Evolutionary conservation across 2,797 vertebrate species (phyloP), one percentile per base, ranked within the genome.

Genomic region (Pseudocheirus occidentalis): DNA sequence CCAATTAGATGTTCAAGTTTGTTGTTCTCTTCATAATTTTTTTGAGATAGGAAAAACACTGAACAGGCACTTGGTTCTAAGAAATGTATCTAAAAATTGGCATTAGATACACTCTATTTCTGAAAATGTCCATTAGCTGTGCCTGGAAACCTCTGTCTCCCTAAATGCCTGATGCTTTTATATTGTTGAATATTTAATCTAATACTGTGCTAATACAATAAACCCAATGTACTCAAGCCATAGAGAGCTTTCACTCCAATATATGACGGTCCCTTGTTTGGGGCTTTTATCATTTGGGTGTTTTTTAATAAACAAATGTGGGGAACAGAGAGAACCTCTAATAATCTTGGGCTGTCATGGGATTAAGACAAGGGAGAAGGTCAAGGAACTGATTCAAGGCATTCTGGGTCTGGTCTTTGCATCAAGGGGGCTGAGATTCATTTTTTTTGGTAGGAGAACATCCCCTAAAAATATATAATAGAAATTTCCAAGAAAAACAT

Each of bases 171-270:
- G 46, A 90, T 90, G 89, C 54, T 97, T 96, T 66, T 81, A 66
- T 91, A 90, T 92, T 94, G 73, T 94, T 97, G 94, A 97, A 95
- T 97, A 96, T 96, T 96, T 96, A 94, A 96, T 93, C 93, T 93
- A 95, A 95, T 92, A 54, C 31, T 29, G 66, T 95, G 54, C 91
- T 90, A 73, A 96, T 87, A 93, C 34, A 73, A 53, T 93, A 57
- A 91, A 92, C 28, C 92, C 55, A 54, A 58, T 93, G 81, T 66
- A 95, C 34, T n/a, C 90, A 95, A 90, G 40, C 53, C 92, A 73
- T 90, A 92, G 66, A 92, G 62, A 95, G 56, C 6, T 12, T 66
- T 94, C 73, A 54, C 40, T 87, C 54, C 95, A 95, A 93, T 96
- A 90, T 96, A n/a, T 87, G 66, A 90, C 54, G 94, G 90, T 96